Percentiles rank a stretch among this genome's conserved stretches.
phyloP scores from a whole-genome alignment of 2,797 vertebrate species.

The Schizopygopsis pylzovi region DNA sequence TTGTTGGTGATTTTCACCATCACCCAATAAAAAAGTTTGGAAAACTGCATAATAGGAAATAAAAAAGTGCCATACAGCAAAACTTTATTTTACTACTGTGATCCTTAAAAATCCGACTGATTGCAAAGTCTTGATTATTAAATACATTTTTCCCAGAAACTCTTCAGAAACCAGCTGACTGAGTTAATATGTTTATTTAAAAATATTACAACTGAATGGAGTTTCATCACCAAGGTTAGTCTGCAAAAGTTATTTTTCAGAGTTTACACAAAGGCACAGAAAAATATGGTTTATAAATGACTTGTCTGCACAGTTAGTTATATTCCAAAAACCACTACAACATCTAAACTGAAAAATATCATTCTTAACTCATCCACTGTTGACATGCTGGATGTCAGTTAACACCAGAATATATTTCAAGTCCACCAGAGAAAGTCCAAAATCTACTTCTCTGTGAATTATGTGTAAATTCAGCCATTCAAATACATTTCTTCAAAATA shows the following conservation, averaged over 20 bases:
- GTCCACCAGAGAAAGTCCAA: neutral
- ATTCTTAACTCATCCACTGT: neutral
- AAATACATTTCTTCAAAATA: neutral
- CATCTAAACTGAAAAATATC: neutral
- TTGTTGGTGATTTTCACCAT: neutral
- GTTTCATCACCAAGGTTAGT: slow-evolving; percentile 21
- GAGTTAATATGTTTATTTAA: slow-evolving; percentile 57
- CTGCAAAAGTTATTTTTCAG: slow-evolving; percentile 22
- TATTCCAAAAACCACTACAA: slow-evolving; percentile 61
- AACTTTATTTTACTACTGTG: neutral
- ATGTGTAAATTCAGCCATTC: slow-evolving; percentile 1
- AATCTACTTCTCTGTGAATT: neutral
- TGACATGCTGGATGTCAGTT: slow-evolving; percentile 27
- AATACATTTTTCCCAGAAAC: slow-evolving; percentile 33
- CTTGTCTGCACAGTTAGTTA: slow-evolving; percentile 40
- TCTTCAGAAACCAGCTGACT: slow-evolving; percentile 65
- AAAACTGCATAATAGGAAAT: neutral
- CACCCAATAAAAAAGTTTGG: neutral
- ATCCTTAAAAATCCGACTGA: neutral
- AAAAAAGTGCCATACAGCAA: neutral
- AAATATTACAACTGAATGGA: slow-evolving; percentile 37
- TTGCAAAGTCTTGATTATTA: neutral
- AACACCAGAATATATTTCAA: slow-evolving; percentile 12
- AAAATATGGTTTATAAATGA: slow-evolving; percentile 14
- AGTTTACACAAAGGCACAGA: slow-evolving; percentile 31